phyloP scores from a whole-genome alignment of 2,113 vertebrate genomes.

The Gavia stellata region DNA sequence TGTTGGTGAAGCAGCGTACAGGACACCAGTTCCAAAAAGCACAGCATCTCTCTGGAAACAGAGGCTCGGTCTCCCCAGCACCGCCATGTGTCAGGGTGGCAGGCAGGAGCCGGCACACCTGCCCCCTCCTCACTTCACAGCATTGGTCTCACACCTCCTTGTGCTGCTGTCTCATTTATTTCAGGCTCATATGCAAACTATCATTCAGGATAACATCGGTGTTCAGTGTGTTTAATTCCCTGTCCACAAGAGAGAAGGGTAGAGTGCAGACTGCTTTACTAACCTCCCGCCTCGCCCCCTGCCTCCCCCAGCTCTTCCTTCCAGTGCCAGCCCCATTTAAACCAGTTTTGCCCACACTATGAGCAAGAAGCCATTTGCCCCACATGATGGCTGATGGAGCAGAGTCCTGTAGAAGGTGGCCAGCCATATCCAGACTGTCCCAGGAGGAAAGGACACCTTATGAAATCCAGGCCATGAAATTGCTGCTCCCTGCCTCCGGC shows the following conservation, averaged over 20 bases:
- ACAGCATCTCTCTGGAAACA: neutral
- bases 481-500: neutral
- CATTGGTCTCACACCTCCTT: neutral
- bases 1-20: rapidly evolving
- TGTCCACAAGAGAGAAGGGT: neutral
- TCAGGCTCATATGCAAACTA: neutral
- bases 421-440: neutral
- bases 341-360: neutral
- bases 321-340: neutral
- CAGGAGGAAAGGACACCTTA: neutral
- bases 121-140: neutral
- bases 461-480: neutral
- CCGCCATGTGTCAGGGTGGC: neutral
- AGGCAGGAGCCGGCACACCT: neutral
- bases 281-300: neutral
- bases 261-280: neutral
- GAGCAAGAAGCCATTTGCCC: neutral
- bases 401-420: neutral
- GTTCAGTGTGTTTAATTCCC: neutral
- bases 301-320: neutral
- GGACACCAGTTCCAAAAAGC: neutral
- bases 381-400: rapidly evolving
- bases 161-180: neutral
- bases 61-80: neutral
- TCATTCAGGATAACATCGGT: neutral